phyloP scores from a whole-genome alignment of 2,113 vertebrate species.

The Willisornis vidua region DNA sequence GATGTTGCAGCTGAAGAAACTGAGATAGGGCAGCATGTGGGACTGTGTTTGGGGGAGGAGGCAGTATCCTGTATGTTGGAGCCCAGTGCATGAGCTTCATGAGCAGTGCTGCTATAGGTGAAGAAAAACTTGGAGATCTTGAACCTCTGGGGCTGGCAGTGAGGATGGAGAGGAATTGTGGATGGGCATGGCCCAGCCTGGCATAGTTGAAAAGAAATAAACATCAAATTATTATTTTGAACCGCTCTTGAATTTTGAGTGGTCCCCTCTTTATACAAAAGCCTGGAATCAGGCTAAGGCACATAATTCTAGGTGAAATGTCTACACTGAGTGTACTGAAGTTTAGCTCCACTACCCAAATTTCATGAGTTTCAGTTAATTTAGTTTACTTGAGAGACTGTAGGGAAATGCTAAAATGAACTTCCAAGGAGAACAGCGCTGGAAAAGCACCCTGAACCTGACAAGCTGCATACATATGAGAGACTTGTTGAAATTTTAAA shows the following conservation, averaged over 20 bases:
- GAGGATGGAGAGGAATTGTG: not conserved
- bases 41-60: not conserved
- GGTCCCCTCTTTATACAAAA: not conserved
- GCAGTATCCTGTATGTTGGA: rapidly evolving
- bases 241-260: not conserved
- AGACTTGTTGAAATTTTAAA: too few species aligned
- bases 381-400: not conserved
- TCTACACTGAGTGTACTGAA: not conserved
- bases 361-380: not conserved
- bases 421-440: too few species aligned
- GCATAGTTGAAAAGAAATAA: not conserved
- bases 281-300: not conserved
- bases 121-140: not conserved
- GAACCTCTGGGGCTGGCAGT: rapidly evolving
- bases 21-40: not conserved
- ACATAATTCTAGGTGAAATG: not conserved
- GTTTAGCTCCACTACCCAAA: not conserved
- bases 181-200: not conserved
- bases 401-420: too few species aligned
- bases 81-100: not conserved
- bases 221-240: not conserved
- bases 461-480: too few species aligned
- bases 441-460: too few species aligned
- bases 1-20: not conserved
- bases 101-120: not conserved